Conservation (phyloP, 2,113 vertebrate genomes). For the Vombatus ursinus region DNA sequence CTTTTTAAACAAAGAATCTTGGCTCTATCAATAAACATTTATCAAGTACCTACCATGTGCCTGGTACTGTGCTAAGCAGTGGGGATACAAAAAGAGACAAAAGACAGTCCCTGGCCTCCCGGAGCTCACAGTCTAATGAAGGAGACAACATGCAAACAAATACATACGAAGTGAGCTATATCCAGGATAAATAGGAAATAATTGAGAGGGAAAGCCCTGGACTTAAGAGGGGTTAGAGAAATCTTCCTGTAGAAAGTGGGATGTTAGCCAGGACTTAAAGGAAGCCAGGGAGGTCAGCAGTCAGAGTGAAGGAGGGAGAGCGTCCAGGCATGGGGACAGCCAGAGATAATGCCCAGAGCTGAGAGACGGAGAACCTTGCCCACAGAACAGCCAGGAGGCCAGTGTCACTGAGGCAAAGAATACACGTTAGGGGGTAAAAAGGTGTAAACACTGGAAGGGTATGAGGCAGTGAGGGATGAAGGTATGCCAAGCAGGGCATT, state of each 20-base stretch:
- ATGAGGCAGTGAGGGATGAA: not conserved
- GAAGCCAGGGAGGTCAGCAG: not conserved
- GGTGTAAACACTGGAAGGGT: not conserved
- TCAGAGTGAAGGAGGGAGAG: not conserved
- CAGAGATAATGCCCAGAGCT: too few relatives aligned
- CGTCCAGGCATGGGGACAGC: not conserved
- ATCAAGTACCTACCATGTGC: not conserved
- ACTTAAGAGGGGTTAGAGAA: not conserved
- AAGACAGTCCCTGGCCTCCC: not conserved
- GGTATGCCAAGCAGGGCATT: not conserved
- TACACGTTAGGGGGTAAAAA: too few relatives aligned
- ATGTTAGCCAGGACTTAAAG: not conserved
- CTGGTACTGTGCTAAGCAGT: too few relatives aligned
- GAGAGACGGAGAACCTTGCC: too few relatives aligned
- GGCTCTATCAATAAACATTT: not conserved
- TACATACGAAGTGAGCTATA: not conserved
- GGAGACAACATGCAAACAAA: not conserved
- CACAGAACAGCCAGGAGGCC: not conserved
- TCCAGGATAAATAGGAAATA: not conserved
- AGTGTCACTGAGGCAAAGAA: not conserved
- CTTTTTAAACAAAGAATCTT: not conserved
- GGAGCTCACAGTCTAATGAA: not conserved
- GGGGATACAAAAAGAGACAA: too few relatives aligned
- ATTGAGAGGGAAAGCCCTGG: not conserved
- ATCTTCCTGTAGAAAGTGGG: not conserved